Evolutionary conservation across 2,113 vertebrate genomes (phyloP), one percentile per base, ranked within the genome.

Genomic region (Crotalus tigris): DNA sequence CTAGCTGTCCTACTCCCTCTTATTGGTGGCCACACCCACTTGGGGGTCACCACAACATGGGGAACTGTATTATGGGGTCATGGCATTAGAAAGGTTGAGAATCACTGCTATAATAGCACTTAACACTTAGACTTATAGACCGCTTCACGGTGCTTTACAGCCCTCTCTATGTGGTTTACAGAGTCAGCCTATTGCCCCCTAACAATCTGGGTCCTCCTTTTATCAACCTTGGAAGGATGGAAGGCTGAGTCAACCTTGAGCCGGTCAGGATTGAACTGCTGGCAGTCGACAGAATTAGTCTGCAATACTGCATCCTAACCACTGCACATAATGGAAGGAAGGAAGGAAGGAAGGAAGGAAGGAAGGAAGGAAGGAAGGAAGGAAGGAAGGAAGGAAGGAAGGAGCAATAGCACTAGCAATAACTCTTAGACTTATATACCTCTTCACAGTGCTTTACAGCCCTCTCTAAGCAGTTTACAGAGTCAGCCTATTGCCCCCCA

Each of bases 161-260:
- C 4, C 12, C 61, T 69, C 29, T 69, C 29, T 69, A 69, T 5
- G 61, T 0, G 4, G 61, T 64, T 64, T 64, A 64, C 4, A 64
- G 11, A 69, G 61, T 5, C 1, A 5, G 29, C 29, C 0, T 64
- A 0, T n/a, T n/a, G 11, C 12, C 61, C 61, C 4, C 61, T 4
- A 69, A 69, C 12, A 5, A 69, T 5, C 29, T n/a, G 29, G 59
- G 59, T 64, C 26, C 1, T 29, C 59, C 1, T 61, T 61, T 26
- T 61, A 61, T 1, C 3, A 1, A 61, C 1, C 0, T 64, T 0
- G 26, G 26, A 69, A 69, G 61, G 61, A 13, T 13, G 29, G 29
- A n/a, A 69, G 61, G 11, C 29, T 69, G 61, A n/a, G 29, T 69
- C 61, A 5, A n/a, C 29, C 11, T 2, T 69, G 61, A 69, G 12